phyloP scores from a whole-genome alignment of 2,888 invertebrate species.

The Eurytoma adleriae region DNA sequence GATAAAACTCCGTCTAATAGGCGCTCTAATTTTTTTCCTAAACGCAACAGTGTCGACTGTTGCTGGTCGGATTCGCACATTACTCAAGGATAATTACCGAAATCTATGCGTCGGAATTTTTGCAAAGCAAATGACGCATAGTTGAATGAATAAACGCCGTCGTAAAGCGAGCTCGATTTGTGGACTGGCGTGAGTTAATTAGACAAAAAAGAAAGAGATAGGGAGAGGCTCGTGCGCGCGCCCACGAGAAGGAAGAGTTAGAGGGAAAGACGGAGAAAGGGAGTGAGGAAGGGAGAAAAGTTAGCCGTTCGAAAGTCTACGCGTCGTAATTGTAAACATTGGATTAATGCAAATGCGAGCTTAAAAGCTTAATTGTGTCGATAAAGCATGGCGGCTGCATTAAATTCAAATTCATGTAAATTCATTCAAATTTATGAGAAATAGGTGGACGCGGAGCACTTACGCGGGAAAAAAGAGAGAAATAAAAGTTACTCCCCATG shows the following conservation, averaged over 20 bases:
- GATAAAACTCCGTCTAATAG: not conserved
- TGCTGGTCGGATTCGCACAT: not conserved
- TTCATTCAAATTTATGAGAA: constrained; percentile 77
- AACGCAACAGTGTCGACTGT: not conserved
- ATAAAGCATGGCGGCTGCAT: constrained; percentile 75
- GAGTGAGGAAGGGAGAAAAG: constrained; percentile 33
- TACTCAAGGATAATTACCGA: constrained; percentile 22
- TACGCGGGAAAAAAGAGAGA: constrained; percentile 73
- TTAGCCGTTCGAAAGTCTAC: constrained; percentile 59
- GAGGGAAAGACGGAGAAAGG: constrained; percentile 3
- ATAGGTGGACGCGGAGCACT: constrained; percentile 75
- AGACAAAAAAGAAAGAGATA: constrained; percentile 31
- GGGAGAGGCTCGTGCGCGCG: not conserved
- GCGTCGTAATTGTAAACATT: constrained; percentile 75
- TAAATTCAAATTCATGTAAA: constrained; percentile 77
- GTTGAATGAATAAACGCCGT: constrained; percentile 26
- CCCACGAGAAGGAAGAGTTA: constrained; percentile 1
- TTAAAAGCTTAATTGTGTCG: constrained; percentile 77
- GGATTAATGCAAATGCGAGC: constrained; percentile 76
- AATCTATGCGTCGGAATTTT: constrained; percentile 4
- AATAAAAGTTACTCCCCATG: constrained; percentile 76
- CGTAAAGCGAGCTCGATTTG: constrained; percentile 46
- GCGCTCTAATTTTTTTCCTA: not conserved
- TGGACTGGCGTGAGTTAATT: constrained; percentile 50
- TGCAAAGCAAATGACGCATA: not conserved